Base-by-base conservation (phyloP, 2,113 vertebrate species). In the Melierax canorus region DNA sequence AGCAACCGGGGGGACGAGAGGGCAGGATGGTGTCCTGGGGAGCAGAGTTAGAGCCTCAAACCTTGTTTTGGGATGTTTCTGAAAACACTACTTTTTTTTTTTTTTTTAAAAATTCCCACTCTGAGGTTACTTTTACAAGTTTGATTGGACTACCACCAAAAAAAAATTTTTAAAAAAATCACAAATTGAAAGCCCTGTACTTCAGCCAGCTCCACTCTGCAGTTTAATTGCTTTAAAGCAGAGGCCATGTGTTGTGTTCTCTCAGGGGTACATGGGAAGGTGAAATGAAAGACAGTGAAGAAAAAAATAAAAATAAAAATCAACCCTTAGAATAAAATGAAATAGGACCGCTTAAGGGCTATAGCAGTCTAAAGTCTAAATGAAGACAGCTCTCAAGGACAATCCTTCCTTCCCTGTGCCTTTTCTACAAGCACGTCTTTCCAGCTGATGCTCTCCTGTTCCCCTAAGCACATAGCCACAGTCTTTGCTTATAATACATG, bases 151-250 rank as follows among this genome's bases (percentile, higher is more conserved):
- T 88, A 53, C 29, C 82, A 93, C 97, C 76, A 95, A 86, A 56
- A 59, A 29, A 51, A 50, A 55, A 41, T n/a, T n/a, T n/a, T n/a
- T n/a, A 83, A 88, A 56, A 45, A 51, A 71, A 30, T 87, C 67
- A 30, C 78, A 76, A 94, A 88, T 45, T 30, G 81, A 83, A 88
- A 93, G 92, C 24, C 88, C 75, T 95, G 94, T 96, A 83, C 79
- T 80, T 80, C 71, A 94, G 93, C 97, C 96, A 97, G 90, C 95
- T 95, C 85, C n/a, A n/a, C 67, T 90, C 96, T 30, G 85, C 64
- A 84, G 89, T 94, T 96, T 95, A 95, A 96, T 87, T 96, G 95
- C 86, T 85, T 91, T 79, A 95, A 93, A 89, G 91, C 80, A 95
- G 86, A 92, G 94, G 94, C 88, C 92, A 92, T 92, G 97, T 94